Base-by-base conservation (phyloP, 2,888 invertebrate species). In the Drosophila sordidula region DNA sequence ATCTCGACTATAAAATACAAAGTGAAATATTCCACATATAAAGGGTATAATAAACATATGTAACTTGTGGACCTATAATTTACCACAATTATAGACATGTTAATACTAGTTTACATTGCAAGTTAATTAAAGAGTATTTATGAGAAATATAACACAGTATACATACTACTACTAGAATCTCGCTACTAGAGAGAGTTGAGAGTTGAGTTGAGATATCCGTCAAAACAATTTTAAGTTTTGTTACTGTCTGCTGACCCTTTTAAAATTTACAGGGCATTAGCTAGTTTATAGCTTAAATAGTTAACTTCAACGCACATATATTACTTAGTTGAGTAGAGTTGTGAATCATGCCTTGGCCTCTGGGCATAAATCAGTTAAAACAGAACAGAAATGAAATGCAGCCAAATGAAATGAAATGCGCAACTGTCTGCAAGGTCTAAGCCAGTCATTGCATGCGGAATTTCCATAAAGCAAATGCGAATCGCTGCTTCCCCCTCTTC, bases 291-390 rank as follows among this genome's bases (percentile, higher is more conserved):
- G 45, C 4, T 16, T 12, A 2, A n/a, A 12, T 1, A 18, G 44
- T n/a, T 39, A 4, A 29, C 6, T 16, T 1, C 14, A 22, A 39
- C 25, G 34, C 52, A 16, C 12, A 42, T 4, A 32, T 8, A 22
- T 45, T 57, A 29, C 46, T 22, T 39, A 29, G 18, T 18, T 73
- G 34, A 56, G 45, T 39, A 56, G 52, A 14, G 34, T 36, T 56
- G 65, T 80, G 75, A 86, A 71, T 83, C 83, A 73, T 78, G 66
- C 73, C 47, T 49, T 62, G 63, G 62, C 70, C 59, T 52, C 62
- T 62, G 84, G 81, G 50, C 87, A 81, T 81, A 83, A 87, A 87
- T 87, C 79, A 84, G 65, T 22, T 55, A 34, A 57, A 58, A 32
- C 49, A 63, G 50, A 62, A 56, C 47, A 54, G 46, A 54, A 52